A percentile compares a stretch with the other conserved stretches of the same genome.
Conservation (phyloP, 2,888 invertebrate genomes). For the Syrphus vitripennis region DNA sequence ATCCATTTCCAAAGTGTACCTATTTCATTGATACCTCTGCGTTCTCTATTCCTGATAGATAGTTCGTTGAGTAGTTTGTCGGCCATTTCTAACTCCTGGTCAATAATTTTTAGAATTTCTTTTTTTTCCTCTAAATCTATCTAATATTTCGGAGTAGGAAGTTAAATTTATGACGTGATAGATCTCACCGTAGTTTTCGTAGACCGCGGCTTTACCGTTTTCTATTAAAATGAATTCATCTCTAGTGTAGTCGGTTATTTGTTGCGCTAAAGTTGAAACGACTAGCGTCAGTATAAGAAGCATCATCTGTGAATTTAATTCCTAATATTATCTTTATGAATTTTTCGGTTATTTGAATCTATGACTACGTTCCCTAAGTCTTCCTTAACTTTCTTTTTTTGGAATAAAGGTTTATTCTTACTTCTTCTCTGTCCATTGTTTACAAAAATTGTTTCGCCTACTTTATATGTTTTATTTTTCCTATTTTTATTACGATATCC, state of each 20-base stretch:
- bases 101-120: not conserved
- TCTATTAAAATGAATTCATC: not conserved
- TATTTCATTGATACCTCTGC: not conserved
- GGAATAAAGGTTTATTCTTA: not conserved
- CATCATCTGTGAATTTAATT: not conserved
- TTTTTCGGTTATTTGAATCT: not conserved
- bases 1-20: not conserved
- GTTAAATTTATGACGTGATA: not conserved
- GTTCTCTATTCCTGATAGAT: not conserved
- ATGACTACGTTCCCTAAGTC: no score
- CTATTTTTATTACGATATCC: not conserved
- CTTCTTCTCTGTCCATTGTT: not conserved
- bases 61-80: not conserved
- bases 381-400: no score
- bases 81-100: not conserved
- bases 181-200: not conserved
- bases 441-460: not conserved
- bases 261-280: not conserved
- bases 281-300: not conserved
- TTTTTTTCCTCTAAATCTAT: not conserved
- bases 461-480: not conserved
- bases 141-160: not conserved
- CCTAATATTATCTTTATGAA: no score
- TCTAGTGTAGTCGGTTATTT: not conserved
- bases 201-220: not conserved